Evolutionary conservation across 64 coral and sea anemone genomes (phyloP), one percentile per base, ranked within the genome.

Genomic region (Pocillopora damicornis): DNA sequence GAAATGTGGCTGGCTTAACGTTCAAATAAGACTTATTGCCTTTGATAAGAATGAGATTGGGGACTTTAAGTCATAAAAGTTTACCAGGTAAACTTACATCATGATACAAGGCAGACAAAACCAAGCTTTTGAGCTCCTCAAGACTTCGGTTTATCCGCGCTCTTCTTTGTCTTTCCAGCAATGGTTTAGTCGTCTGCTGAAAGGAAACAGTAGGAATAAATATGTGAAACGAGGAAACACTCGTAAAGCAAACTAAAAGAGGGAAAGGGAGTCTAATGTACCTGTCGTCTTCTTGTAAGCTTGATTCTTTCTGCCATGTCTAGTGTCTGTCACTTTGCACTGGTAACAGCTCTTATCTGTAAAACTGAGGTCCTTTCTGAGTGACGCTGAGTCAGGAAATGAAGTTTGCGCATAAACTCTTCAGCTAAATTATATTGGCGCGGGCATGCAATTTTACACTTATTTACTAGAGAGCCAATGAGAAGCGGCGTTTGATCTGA

Each of bases 81-180:
- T 58, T 11, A 68, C 4, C 2, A 71, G 22, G 35, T 11, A 60
- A 59, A 91, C 83, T 87, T 80, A 92, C 90, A 67, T 81, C 84
- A 42, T 77, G 83, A 77, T 87, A 92, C 2, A 92, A 76, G 2
- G 90, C 76, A 79, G 90, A 92, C 60, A 92, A 60, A 7, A 92
- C 90, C 9, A 92, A 82, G 20, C 76, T 56, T 61, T 92, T 92
- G 15, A 92, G 76, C 35, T 92, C 90, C 25, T 92, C 86, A 25
- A 92, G 83, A 25, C 90, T 92, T 35, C 86, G 69, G 62, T 92
- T 92, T 45, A 92, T 92, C 13, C 90, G 79, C n/a, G 90, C 90
- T 57, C 90, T 75, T 15, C 90, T 61, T 59, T 92, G 90, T 86
- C 90, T 87, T 42, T 92, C 90, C 18, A 92, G 64, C 16, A 92